Evolutionary conservation across 2,888 invertebrate genomes (phyloP).

Genomic region (Therioaphis trifolii): DNA sequence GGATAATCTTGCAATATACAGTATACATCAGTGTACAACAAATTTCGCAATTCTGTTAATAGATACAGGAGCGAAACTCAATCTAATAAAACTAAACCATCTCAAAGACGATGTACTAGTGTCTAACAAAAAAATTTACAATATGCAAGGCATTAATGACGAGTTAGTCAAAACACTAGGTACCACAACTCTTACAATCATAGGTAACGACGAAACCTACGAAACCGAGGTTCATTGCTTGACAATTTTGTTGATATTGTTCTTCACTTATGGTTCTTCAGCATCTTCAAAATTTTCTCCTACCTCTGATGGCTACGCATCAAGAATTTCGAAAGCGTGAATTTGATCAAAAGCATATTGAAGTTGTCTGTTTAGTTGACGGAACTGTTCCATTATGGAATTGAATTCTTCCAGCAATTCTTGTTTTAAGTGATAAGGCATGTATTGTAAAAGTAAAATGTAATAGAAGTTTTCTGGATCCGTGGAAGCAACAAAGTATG

Average conservation of each 20-base stretch:
- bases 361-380: too few relatives aligned
- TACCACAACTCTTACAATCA: neutral
- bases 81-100: too few relatives aligned
- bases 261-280: neutral
- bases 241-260: slow-evolving; percentile 2
- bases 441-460: slow-evolving; percentile 67
- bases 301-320: slow-evolving; percentile 64
- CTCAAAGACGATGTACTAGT: too few relatives aligned
- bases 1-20: neutral
- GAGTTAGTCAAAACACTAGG: neutral
- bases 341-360: too few relatives aligned
- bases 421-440: slow-evolving; percentile 66
- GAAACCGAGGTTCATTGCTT: neutral
- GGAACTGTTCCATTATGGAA: too few relatives aligned
- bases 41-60: neutral
- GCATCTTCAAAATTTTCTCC: slow-evolving; percentile 1
- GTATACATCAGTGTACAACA: neutral
- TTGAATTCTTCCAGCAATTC: slow-evolving; percentile 66
- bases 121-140: too few relatives aligned
- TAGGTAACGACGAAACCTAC: neutral
- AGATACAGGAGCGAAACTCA: neutral
- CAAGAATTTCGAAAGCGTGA: too few relatives aligned
- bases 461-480: slow-evolving; percentile 67
- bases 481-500: slow-evolving; percentile 65
- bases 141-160: neutral